These are phyloP conservation scores for Sus cebifrons DNA, from an alignment of 2,797 vertebrate species.

Conservation along the genomic window DNA sequence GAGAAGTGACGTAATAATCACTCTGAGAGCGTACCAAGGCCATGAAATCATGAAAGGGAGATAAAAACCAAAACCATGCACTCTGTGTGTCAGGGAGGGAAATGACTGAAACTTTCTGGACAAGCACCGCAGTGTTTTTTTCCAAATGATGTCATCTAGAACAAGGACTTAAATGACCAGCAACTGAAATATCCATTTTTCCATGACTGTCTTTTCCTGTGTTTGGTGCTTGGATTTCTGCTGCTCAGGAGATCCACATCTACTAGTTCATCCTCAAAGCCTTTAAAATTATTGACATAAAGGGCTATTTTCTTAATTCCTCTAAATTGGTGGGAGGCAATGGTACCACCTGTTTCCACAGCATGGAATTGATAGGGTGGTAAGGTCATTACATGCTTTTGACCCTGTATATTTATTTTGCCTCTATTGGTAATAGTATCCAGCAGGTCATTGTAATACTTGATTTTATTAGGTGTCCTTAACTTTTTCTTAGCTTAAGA, in stretches of 20 bases:
- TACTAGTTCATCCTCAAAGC: conserved; percentile 36
- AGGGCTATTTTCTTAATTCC: not conserved
- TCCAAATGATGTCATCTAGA: conserved; percentile 83
- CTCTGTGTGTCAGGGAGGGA: not conserved
- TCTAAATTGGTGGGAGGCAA: not conserved
- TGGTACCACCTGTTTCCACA: not conserved
- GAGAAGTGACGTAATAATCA: conserved; percentile 20
- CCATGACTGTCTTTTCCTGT: conserved; percentile 82
- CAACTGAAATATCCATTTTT: conserved; percentile 61
- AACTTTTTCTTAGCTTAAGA: conserved; percentile 24
- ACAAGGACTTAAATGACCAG: conserved; percentile 39
- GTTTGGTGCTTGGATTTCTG: conserved; percentile 79
- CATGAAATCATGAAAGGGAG: not conserved
- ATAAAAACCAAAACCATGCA: not conserved
- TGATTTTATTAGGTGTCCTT: conserved; percentile 32
- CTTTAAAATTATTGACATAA: not conserved
- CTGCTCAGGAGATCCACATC: not conserved
- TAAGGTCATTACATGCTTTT: not conserved
- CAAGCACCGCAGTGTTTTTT: conserved; percentile 77
- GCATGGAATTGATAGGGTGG: not conserved
- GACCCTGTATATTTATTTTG: not conserved
- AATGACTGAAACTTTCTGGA: conserved; percentile 53
- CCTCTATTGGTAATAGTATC: not conserved
- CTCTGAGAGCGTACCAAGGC: not conserved
- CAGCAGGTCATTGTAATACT: not conserved